Base-by-base conservation (phyloP, 2,113 vertebrate species). In the Bos taurus region DNA sequence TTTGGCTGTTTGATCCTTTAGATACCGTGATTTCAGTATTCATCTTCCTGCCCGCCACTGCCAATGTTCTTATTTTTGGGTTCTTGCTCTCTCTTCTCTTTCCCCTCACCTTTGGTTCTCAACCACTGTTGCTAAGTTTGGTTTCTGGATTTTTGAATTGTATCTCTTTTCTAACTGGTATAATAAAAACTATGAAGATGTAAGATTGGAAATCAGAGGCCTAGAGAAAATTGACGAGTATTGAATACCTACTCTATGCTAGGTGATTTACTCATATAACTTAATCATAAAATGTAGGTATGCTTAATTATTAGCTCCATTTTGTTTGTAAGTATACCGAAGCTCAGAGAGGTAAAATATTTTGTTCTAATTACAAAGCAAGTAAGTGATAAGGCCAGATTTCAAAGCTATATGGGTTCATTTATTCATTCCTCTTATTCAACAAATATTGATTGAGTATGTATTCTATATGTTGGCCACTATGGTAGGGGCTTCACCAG, bases 251-350 rank as follows among this genome's bases (percentile, higher is more conserved):
- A 30, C 26, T 91, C 1, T 62, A 28, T 96, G 50, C 26, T 77
- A 90, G 57, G 7, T 67, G 11, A 64, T 64, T 80, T 85, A 40
- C 14, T 87, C 92, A 19, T 6, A 74, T 84, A 5, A 59, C 86
- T 86, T 91, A 85, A 21, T 74, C 48, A 46, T 67, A 80, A 90
- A 5, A 62, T 82, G 2, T 85, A 80, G n/a, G 17, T 96, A 67
- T 96, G 21, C 92, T 92, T 96, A 88, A 64, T 88, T 77, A 80
- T 86, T 91, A 52, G 84, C 40, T 98, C 19, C 26, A 94, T 98
- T 97, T 91, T 82, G 91, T 77, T 96, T 13, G 17, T 92, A 78
- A 94, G 46, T 97, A 85, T 33, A 78, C 11, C 5, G 15, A 96
- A 90, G 3, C n/a, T 43, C 30, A 90, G 40, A 90, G 64, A 92